Percentiles rank a stretch among this genome's conserved stretches.
These are phyloP conservation scores for Agriotes lineatus DNA, from an alignment of 2,888 invertebrate species.

Conservation along the genomic window DNA sequence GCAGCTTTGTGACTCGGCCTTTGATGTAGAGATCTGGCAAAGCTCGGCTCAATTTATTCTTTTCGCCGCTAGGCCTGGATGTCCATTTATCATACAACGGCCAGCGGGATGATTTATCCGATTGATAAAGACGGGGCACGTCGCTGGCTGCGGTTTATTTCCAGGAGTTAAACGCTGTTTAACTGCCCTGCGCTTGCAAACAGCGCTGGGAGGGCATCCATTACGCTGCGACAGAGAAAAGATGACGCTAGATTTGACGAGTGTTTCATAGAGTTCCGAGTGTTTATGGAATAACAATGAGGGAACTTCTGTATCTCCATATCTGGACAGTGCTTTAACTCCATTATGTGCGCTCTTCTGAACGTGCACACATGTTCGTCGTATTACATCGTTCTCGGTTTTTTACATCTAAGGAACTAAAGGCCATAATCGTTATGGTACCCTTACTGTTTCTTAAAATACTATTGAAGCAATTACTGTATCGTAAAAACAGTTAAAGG, in stretches of 20 bases:
- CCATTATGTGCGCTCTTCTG: too few relatives aligned
- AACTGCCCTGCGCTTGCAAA: slow-evolving; percentile 17
- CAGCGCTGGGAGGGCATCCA: not conserved
- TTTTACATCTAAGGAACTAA: too few relatives aligned
- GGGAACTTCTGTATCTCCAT: too few relatives aligned
- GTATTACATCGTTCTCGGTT: not conserved
- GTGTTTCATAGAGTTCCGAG: slow-evolving; percentile 19
- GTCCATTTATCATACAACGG: slow-evolving; percentile 44
- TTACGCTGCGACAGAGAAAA: slow-evolving; percentile 15
- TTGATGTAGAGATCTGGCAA: slow-evolving; percentile 46
- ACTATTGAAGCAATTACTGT: too few relatives aligned
- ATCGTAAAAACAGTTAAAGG: too few relatives aligned
- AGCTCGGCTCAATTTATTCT: slow-evolving; percentile 47
- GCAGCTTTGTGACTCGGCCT: slow-evolving; percentile 47
- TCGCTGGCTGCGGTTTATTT: slow-evolving; percentile 17
- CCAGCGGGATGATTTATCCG: slow-evolving; percentile 42
- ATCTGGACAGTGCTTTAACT: too few relatives aligned
- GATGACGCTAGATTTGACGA: slow-evolving; percentile 23
- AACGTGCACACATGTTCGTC: too few relatives aligned
- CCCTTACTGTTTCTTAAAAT: too few relatives aligned
- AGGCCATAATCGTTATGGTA: too few relatives aligned
- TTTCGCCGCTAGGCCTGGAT: slow-evolving; percentile 41
- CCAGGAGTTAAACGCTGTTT: slow-evolving; percentile 14
- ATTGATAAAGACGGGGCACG: slow-evolving; percentile 26
- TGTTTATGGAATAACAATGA: slow-evolving; percentile 31